Base-by-base conservation (phyloP, 2,797 vertebrate species). In the Anolis apletophallus region DNA sequence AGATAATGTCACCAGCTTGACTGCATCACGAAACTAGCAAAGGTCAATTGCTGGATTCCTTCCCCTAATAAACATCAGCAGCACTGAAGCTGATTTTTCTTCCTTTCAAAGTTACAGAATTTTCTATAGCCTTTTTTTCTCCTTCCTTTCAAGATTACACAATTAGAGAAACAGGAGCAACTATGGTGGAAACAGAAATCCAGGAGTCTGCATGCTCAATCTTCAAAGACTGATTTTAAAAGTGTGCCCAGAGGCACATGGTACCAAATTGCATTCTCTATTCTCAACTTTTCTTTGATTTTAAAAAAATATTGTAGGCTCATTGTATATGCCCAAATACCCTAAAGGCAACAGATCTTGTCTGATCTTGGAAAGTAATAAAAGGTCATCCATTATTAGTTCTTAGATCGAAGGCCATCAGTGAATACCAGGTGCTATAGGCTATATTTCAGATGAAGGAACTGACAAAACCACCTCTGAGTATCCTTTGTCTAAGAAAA, bases 1-100 rank as follows among this genome's bases (percentile, higher is more conserved):
- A 74, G 54, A 59, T n/a, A 2, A 61, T 83, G 81, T 64, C 57
- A 79, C 75, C 54, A 79, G 68, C 80, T 87, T 83, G 46, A 83
- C 67, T 52, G 36, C 32, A 21, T 83, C 67, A 72, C 23, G 32
- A 57, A n/a, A 78, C 59, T 34, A 55, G 72, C 73, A 78, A 87
- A 83, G 75, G 81, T 83, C 78, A 87, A 83, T 87, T 83, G 74
- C 55, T 61, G 14, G 50, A 83, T 72, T 52, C 14, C 8, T 46
- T 79, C 75, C 17, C 79, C 72, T 40, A 83, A 11, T 59, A 10
- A n/a, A 32, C 17, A 68, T 5, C 57, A 2, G 29, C 69, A 83
- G 14, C 13, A 52, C 83, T 59, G 52, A 90, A 85, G 71, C 79
- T 40, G 3, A 9, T 13, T 69, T 74, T 69, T 52, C n/a, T 52